Conservation (phyloP, 2,888 invertebrate species). For the Thecophora atra region DNA sequence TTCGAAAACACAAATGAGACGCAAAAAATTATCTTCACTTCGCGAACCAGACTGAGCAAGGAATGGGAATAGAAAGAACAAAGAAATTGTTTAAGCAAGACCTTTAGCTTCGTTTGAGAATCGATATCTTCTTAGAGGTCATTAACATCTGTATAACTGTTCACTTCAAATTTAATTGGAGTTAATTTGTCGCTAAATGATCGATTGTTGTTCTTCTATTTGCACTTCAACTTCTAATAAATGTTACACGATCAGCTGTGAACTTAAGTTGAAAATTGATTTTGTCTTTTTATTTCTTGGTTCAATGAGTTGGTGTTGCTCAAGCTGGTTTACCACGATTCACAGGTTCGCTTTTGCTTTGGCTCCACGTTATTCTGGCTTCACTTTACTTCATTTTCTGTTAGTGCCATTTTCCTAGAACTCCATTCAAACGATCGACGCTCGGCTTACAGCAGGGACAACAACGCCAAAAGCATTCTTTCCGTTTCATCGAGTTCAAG, state of each 20-base stretch:
- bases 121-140: no score
- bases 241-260: conserved; percentile 11
- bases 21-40: no score
- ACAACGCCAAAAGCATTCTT: not conserved
- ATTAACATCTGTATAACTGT: not conserved
- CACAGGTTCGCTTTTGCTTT: not conserved
- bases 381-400: not conserved
- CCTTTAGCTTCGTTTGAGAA: no score
- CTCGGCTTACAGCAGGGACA: not conserved
- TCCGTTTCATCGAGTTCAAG: conserved; percentile 6
- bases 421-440: conserved; percentile 27
- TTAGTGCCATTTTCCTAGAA: conserved; percentile 21
- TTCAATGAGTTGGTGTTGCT: not conserved
- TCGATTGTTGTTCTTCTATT: no score
- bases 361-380: not conserved
- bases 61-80: no score
- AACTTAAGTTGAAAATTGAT: not conserved
- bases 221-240: no score
- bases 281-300: not conserved
- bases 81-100: no score
- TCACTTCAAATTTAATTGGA: not conserved
- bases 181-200: not conserved
- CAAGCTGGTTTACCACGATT: conserved; percentile 2
- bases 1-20: not conserved
- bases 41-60: no score